phyloP scores from a whole-genome alignment of 2,113 vertebrate genomes.

The Vulpes vulpes region DNA sequence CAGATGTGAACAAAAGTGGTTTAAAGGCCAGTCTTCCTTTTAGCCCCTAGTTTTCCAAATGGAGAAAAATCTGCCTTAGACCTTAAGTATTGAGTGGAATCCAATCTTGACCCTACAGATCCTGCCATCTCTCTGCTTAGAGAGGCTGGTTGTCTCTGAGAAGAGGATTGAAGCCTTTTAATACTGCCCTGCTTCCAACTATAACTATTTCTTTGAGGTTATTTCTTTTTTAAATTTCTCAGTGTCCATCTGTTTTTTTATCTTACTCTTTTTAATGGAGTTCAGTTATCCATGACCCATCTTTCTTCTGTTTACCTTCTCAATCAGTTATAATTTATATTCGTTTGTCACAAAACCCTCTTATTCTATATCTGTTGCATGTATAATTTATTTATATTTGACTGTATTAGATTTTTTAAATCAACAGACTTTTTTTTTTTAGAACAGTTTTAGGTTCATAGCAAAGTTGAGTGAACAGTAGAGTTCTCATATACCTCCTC shows the following conservation, averaged over 20 bases:
- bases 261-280: not conserved
- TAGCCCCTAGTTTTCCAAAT: not conserved
- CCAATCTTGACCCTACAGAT: not conserved
- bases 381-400: not conserved
- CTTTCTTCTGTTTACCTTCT: not conserved
- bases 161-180: not conserved
- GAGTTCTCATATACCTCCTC: not conserved
- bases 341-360: not conserved
- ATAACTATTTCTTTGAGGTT: not conserved
- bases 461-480: not conserved
- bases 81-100: not conserved
- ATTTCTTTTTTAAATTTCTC: not conserved
- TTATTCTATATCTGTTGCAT: not conserved
- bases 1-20: not conserved
- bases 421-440: not conserved
- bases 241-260: not conserved
- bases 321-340: constrained; percentile 9
- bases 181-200: not conserved
- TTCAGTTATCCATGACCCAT: not conserved
- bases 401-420: not conserved
- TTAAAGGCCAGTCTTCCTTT: not conserved
- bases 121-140: not conserved
- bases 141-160: not conserved
- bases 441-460: constrained; percentile 1
- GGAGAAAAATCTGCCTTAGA: not conserved